These are phyloP conservation scores for Varroa destructor DNA, from an alignment of 1,140 invertebrate species.

Conservation along the genomic window DNA sequence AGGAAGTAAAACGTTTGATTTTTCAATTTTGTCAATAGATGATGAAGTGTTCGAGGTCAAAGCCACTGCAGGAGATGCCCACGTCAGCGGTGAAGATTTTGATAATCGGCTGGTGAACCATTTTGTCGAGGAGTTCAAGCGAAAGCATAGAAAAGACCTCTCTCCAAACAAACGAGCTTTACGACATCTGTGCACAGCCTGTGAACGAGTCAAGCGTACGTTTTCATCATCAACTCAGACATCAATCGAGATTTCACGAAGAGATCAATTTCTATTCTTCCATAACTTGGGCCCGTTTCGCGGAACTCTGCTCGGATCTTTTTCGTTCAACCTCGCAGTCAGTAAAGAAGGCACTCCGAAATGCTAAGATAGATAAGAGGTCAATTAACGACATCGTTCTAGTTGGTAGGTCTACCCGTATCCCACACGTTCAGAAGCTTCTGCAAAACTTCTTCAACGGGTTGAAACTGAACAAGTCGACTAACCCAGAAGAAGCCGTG, in stretches of 20 bases:
- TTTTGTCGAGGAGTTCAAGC: conserved; percentile 47
- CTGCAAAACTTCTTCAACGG: conserved; percentile 40
- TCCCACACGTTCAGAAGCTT: conserved; percentile 39
- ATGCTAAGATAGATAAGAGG: conserved; percentile 37
- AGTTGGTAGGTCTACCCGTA: conserved; percentile 39
- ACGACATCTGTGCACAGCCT: conserved; percentile 41
- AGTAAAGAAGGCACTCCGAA: conserved; percentile 37
- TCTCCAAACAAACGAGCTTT: conserved; percentile 37
- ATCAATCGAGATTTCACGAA: conserved; percentile 54
- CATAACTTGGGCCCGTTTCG: conserved; percentile 47
- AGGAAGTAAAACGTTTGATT: conserved; percentile 66
- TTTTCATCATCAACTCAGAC: conserved; percentile 49
- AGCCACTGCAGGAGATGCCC: conserved; percentile 54
- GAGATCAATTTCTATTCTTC: conserved; percentile 48
- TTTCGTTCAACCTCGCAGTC: conserved; percentile 37
- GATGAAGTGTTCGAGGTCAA: conserved; percentile 72
- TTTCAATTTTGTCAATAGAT: conserved; percentile 56
- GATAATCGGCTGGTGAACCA: conserved; percentile 40
- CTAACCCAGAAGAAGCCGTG: conserved; percentile 54
- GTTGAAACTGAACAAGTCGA: conserved; percentile 56
- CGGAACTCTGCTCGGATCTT: conserved; percentile 38
- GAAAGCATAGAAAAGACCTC: conserved; percentile 47
- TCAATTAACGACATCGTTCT: conserved; percentile 38
- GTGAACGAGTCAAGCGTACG: conserved; percentile 36
- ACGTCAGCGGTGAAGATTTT: conserved; percentile 34